Conservation (phyloP, 2,113 vertebrate species). For the pig (Sus scrofa) region T2T-Sscrofa CM000813.6:108672501-108673000, state of each 20-base stretch:
- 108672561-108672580: slow-evolving; percentile 36
- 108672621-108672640: not conserved
- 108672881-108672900: slow-evolving; percentile 62
- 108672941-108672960: slow-evolving; percentile 66
- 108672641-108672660: slow-evolving; percentile 2
- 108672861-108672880: not conserved
- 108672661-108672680: slow-evolving; percentile 33
- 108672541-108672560: slow-evolving; percentile 4
- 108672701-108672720: not conserved
- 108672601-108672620: not conserved
- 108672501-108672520: not conserved
- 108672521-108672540: not conserved
- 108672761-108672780: slow-evolving; percentile 8
- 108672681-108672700: slow-evolving; percentile 31
- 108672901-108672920: slow-evolving; percentile 54
- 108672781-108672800: not conserved
- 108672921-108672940: slow-evolving; percentile 59
- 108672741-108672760: not conserved
- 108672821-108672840: not conserved
- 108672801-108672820: not conserved
- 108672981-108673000: slow-evolving; percentile 54
- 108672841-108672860: slow-evolving; percentile 44
- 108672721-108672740: not conserved
- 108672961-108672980: slow-evolving; percentile 65
- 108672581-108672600: slow-evolving; percentile 45